Evolutionary conservation across 2,113 vertebrate species (phyloP).

Genomic region (Zingel zingel): DNA sequence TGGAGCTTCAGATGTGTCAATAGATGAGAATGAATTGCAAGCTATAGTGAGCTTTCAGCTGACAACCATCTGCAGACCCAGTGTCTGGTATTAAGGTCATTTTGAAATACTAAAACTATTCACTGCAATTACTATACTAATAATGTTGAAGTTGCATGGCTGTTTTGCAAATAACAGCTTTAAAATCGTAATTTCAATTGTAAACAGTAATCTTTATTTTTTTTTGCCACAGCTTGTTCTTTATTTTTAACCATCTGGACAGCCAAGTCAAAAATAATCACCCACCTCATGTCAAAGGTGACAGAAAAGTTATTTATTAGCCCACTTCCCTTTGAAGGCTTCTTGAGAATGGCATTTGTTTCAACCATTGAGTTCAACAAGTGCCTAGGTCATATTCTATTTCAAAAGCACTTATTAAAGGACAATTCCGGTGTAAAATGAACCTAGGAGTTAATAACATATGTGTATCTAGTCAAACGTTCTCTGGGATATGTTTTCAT

Average conservation of each 20-base stretch:
- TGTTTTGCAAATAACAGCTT: neutral
- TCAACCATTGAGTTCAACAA: conserved; percentile 17
- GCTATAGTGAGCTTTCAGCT: conserved; percentile 18
- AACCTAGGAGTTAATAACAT: too few relatives aligned
- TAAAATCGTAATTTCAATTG: neutral
- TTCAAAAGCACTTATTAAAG: conserved; percentile 13
- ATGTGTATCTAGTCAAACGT: too few relatives aligned
- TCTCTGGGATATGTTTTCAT: too few relatives aligned
- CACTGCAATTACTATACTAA: neutral
- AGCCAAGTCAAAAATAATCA: conserved; percentile 8
- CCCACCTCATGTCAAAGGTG: conserved; percentile 17
- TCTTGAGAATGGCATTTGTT: conserved; percentile 23
- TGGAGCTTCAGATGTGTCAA: conserved; percentile 76
- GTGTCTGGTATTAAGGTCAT: conserved; percentile 34
- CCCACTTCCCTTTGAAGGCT: conserved; percentile 6
- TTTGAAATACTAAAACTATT: conserved; percentile 31
- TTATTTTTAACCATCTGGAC: neutral
- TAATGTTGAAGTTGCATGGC: neutral
- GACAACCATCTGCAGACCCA: conserved; percentile 44
- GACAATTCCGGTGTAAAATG: too few relatives aligned
- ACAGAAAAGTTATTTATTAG: conserved; percentile 41
- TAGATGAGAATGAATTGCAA: conserved; percentile 76
- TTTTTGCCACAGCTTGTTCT: neutral
- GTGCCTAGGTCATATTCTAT: conserved; percentile 16
- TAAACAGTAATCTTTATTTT: neutral